A percentile compares a stretch with the other conserved stretches of the same genome.
Evolutionary conservation across 1,140 invertebrate genomes (phyloP).

Genomic region (Drosophila arizonae): DNA sequence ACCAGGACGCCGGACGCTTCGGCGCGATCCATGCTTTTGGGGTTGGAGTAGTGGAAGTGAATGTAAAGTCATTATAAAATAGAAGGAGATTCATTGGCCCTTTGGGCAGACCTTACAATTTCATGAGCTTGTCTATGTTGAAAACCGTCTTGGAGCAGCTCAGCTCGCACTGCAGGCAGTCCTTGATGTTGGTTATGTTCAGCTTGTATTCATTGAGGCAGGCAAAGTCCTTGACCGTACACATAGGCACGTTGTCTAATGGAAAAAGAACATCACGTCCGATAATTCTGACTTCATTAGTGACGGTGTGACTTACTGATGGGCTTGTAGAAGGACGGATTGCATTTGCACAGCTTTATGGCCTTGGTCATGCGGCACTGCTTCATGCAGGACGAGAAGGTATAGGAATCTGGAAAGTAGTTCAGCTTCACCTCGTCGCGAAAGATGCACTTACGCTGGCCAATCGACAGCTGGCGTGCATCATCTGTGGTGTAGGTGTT

Average conservation of each 20-base stretch:
- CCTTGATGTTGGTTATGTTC: slow-evolving; percentile 85
- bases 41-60: background rate
- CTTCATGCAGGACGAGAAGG: slow-evolving; percentile 87
- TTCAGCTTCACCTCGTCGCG: slow-evolving; percentile 85
- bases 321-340: slow-evolving; percentile 87
- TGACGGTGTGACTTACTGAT: slow-evolving; percentile 75
- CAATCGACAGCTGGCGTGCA: slow-evolving; percentile 86
- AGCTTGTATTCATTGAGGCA: slow-evolving; percentile 85
- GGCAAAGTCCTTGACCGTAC: slow-evolving; percentile 84
- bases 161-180: slow-evolving; percentile 86
- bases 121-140: slow-evolving; percentile 88
- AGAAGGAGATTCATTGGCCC: background rate
- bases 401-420: slow-evolving; percentile 85
- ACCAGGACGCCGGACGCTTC: slow-evolving; percentile 69
- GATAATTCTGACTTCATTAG: no score
- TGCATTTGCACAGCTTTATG: slow-evolving; percentile 86
- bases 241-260: slow-evolving; percentile 83
- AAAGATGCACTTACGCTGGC: slow-evolving; percentile 87
- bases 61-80: background rate
- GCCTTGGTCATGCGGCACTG: slow-evolving; percentile 87
- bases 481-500: slow-evolving; percentile 89
- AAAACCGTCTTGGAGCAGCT: slow-evolving; percentile 89
- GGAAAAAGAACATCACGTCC: no score
- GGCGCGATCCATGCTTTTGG: slow-evolving; percentile 51
- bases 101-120: slow-evolving; percentile 81